Percentiles rank a stretch among this genome's conserved stretches.
These are phyloP conservation scores for Galagoides demidoff DNA, from an alignment of 2,797 vertebrate species.

Conservation along the genomic window DNA sequence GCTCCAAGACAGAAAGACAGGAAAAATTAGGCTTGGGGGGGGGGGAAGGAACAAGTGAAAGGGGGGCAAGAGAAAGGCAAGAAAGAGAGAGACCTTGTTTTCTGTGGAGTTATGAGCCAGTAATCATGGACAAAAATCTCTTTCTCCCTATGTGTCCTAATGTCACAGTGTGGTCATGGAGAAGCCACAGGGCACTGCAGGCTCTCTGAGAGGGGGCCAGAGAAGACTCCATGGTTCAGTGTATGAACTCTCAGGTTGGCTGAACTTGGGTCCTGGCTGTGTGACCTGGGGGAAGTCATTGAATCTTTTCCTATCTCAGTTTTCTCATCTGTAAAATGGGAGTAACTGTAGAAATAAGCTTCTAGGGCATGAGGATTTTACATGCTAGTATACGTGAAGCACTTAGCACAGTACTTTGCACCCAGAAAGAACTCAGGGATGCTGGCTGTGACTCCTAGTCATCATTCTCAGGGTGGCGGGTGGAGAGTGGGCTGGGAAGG, in stretches of 20 bases:
- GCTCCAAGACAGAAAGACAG: background rate
- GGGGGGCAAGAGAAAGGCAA: background rate
- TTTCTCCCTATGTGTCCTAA: background rate
- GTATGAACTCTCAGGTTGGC: background rate
- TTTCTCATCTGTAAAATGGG: background rate
- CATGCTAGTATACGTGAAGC: background rate
- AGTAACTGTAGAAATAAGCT: background rate
- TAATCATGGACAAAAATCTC: background rate
- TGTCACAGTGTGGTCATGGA: background rate
- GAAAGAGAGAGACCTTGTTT: background rate
- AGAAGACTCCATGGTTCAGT: background rate
- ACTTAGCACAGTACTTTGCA: fast-evolving
- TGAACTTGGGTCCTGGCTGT: background rate
- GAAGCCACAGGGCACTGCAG: too few species aligned
- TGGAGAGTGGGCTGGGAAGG: background rate
- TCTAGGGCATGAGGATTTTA: background rate
- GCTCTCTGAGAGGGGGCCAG: background rate
- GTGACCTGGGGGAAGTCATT: background rate
- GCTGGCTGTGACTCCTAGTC: fast-evolving
- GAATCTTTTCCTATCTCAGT: background rate
- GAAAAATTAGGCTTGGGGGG: background rate
- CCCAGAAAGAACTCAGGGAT: fast-evolving
- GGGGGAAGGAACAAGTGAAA: background rate
- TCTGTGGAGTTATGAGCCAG: background rate
- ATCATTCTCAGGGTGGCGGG: fast-evolving